Evolutionary conservation across 2,797 vertebrate genomes (phyloP), one percentile per base, ranked within the genome.

Genomic region (Setipinna tenuifilis): DNA sequence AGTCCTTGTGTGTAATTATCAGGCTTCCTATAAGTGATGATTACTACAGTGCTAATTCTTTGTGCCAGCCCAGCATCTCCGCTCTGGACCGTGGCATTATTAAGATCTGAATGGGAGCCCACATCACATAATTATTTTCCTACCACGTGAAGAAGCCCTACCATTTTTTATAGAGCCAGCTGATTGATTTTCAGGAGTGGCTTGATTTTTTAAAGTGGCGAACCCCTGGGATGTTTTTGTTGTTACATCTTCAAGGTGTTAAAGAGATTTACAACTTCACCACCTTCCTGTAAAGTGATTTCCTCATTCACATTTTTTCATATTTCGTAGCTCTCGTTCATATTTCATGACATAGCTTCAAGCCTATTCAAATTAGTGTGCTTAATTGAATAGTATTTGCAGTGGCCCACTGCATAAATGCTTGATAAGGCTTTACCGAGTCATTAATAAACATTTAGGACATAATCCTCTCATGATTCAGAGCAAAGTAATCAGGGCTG

Each of bases 401-500:
- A 82, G 82, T 48, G 17, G 16, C 85, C 9, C 11, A 46, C 81
- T 12, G n/a, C 54, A 84, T 54, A 58, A 86, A 86, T 84, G 83
- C 82, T 83, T 75, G 11, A 81, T 71, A 83, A 81, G 31, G 21
- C 68, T 86, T 86, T 71, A 75, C 17, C 35, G 81, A 2, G 54
- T 41, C n/a, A 61, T 85, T 83, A 78, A 85, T 89, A 48, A 86
- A 58, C 23, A 85, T 57, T 71, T 80, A 81, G 82, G 61, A n/a
- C 58, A 82, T 85, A 46, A 85, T 82, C 86, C 62, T 81, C 57
- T 71, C 81, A 50, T 83, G 44, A 62, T 59, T 48, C n/a, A 54
- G 23, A 14, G 23, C 57, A 78, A 44, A 44, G 71, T 44, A 41
- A 78, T 78, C 71, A 44, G 71, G 35, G 31, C 17, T 44, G 71